Conservation (phyloP, 2,888 invertebrate genomes). For the Thymelicus sylvestris region DNA sequence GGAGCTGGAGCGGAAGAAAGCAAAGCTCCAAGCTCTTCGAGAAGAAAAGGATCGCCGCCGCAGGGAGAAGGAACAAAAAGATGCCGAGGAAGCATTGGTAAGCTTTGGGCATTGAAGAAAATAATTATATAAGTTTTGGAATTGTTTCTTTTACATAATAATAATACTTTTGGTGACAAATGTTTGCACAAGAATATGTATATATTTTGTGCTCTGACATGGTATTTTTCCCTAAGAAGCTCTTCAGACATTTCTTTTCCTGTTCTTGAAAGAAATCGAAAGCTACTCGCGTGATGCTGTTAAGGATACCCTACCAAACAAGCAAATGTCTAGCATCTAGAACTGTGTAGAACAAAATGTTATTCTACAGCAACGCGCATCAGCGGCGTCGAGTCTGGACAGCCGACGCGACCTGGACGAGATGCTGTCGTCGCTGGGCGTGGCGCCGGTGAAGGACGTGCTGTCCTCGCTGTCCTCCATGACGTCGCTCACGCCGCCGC, state of each 20-base stretch:
- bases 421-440: constrained; percentile 93
- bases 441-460: constrained; percentile 94
- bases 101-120: constrained; percentile 19
- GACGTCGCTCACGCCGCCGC: constrained; percentile 92
- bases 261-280: too few species aligned
- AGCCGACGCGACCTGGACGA: constrained; percentile 90
- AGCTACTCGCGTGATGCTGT: too few species aligned
- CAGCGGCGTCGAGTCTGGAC: constrained; percentile 78
- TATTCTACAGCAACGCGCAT: constrained; percentile 71
- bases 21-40: constrained; percentile 94
- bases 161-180: too few species aligned
- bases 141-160: too few species aligned
- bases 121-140: constrained; percentile 43
- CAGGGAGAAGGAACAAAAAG: constrained; percentile 94
- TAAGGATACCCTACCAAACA: too few species aligned
- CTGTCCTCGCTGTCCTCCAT: constrained; percentile 92
- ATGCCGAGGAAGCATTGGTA: constrained; percentile 89
- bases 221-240: too few species aligned
- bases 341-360: too few species aligned
- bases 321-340: too few species aligned
- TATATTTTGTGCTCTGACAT: too few species aligned
- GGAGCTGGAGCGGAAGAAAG: constrained; percentile 96
- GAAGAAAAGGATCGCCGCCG: constrained; percentile 95
- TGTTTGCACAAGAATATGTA: too few species aligned
- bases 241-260: too few species aligned